Conservation (phyloP, 2,113 vertebrate species). For the Tapirus terrestris region DNA sequence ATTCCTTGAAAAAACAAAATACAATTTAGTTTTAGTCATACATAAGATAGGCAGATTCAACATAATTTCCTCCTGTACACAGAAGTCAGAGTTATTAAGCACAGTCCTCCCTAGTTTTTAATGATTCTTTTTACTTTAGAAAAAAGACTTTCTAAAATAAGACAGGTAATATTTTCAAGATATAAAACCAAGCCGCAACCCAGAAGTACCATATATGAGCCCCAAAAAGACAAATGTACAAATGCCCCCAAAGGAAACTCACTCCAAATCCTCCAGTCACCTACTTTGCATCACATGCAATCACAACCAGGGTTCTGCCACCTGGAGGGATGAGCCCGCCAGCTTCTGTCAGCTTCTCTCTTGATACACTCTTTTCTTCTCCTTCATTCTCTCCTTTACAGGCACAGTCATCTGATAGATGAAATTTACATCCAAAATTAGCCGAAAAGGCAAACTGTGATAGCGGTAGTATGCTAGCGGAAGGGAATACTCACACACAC, state of each 20-base stretch:
- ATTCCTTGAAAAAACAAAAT: slow-evolving; percentile 84
- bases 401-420: background rate
- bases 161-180: background rate
- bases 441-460: background rate
- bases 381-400: background rate
- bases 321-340: slow-evolving; percentile 86
- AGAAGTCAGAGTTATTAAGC: background rate
- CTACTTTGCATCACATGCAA: slow-evolving; percentile 89
- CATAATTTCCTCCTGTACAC: background rate
- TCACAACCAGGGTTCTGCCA: slow-evolving; percentile 82
- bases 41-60: background rate
- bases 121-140: background rate
- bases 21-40: background rate
- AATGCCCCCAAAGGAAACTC: rapidly evolving
- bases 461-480: rapidly evolving
- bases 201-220: background rate
- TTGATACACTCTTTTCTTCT: background rate
- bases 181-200: background rate
- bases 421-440: background rate
- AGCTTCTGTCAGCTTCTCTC: background rate
- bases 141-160: background rate
- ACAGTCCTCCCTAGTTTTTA: background rate
- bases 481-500: no score
- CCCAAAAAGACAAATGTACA: rapidly evolving
- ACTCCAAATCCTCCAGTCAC: background rate